Base-by-base conservation (phyloP, 1,140 invertebrate genomes). In the Heliconius nattereri region DNA sequence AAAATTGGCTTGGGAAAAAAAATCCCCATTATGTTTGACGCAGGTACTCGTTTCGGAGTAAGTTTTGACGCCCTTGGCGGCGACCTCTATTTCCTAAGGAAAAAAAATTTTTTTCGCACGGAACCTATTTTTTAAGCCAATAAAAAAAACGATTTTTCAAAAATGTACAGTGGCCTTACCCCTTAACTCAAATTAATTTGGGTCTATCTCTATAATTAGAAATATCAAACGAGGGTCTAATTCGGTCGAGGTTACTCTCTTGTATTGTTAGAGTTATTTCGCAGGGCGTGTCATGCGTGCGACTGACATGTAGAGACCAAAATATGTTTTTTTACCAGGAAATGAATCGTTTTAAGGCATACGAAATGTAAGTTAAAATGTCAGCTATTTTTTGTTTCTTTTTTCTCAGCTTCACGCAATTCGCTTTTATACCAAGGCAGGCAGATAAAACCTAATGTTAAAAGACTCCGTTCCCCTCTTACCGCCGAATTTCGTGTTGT, bases 251-350 rank as follows among this genome's bases (percentile, higher is more conserved):
- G 60, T 11, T 29, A 29, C n/a, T 13, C n/a, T 26, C 13, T 29
- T 26, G 26, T 66, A 66, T 66, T 66, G 60, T 66, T 9, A 26
- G 23, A 29, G 26, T 29, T 29, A 66, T 66, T 66, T 19, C 5
- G 26, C 26, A 66, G 60, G 60, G 60, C 60, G 60, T 66, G 60
- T 66, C 60, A 13, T 66, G 60, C 23, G 60, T 66, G 60, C 29
- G 13, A 19, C 60, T 29, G 60, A 66, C 60, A 66, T 66, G 60
- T 13, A 66, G 23, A 29, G 60, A 66, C 23, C 26, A 66, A 66
- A 26, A 29, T 29, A 16, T 66, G 32, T 35, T 1, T 16, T 29
- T 66, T 16, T 66, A 66, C 26, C 60, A 66, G 3, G 26, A 26
- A 26, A 66, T 29, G 23, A 29, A 29, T 26, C 60, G 57, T 29